Base-by-base conservation (phyloP, 2,888 invertebrate genomes). In the Agriopis aurantiaria region DNA sequence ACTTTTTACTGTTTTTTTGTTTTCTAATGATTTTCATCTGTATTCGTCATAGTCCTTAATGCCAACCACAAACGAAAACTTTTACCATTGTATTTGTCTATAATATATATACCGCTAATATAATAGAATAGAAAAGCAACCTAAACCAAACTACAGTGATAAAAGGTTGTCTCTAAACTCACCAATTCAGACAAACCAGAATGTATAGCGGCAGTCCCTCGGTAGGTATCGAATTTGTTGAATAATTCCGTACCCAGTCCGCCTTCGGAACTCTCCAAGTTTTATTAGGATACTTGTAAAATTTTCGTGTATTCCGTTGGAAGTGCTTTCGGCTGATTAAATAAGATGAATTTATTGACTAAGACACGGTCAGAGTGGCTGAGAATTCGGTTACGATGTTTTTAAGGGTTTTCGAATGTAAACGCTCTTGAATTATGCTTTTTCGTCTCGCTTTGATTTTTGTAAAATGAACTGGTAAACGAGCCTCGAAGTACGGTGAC, bases 281-380 rank as follows among this genome's bases (percentile, higher is more conserved):
- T 93, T 93, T 93, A 93, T 93, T 93, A 88, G 92, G 93, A 93
- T 93, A 93, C 93, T 93, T 93, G 93, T 91, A 90, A 92, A 93
- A 92, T 92, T 91, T 93, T 88, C 89, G 88, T 88, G 89, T 88
- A 88, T 90, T 88, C 86, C 90, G 84, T 85, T 86, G 84, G 86
- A 91, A 85, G 90, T 88, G 90, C 88, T 91, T 85, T 85, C 91
- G 91, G 85, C 86, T 92, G 93, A 93, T 92, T 93, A 92, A 92
- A 92, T 92, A 92, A 89, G 91, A 92, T 89, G 91, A 92, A 93
- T 88, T 87, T 86, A 86, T 92, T 92, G 89, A 91, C 89, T 92
- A 85, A 85, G 86, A 88, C 85, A 85, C 83, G 82, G 81, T 75
- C 78, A 83, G 83, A 86, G 80, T 85, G 79, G 79, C 79, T 77